These are phyloP conservation scores for Tetramorium bicarinatum DNA, from an alignment of 2,888 invertebrate species.

Conservation along the genomic window DNA sequence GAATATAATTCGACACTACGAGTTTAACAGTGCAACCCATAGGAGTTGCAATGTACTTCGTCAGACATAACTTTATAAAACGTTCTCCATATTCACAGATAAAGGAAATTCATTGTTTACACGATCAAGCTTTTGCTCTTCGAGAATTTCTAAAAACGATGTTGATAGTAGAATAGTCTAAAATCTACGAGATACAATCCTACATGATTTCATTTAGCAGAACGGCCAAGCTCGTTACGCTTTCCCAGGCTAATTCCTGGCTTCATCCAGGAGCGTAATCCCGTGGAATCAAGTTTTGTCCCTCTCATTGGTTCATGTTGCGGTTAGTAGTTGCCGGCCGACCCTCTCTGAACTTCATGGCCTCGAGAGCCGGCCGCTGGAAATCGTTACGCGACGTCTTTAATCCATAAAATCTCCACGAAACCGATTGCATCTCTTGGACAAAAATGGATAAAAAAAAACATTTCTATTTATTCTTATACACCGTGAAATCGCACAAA, in stretches of 20 bases:
- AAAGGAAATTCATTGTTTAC: background rate
- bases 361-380: background rate
- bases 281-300: slow-evolving; percentile 49
- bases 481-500: background rate
- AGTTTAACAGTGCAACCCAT: no score
- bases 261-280: slow-evolving; percentile 47
- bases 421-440: slow-evolving; percentile 1
- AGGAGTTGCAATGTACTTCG: no score
- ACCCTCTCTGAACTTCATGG: slow-evolving; percentile 20
- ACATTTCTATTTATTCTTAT: background rate
- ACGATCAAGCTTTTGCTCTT: background rate
- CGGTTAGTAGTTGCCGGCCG: slow-evolving; percentile 24
- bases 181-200: slow-evolving; percentile 36
- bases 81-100: background rate
- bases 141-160: background rate
- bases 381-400: background rate
- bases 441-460: background rate
- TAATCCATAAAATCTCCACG: slow-evolving; percentile 8
- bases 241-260: slow-evolving; percentile 48
- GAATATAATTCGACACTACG: no score
- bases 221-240: slow-evolving; percentile 46
- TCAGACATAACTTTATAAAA: background rate
- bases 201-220: slow-evolving; percentile 48
- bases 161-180: background rate
- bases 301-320: slow-evolving; percentile 49